phyloP scores from a whole-genome alignment of 2,113 vertebrate species.

The Bubo scandiacus region DNA sequence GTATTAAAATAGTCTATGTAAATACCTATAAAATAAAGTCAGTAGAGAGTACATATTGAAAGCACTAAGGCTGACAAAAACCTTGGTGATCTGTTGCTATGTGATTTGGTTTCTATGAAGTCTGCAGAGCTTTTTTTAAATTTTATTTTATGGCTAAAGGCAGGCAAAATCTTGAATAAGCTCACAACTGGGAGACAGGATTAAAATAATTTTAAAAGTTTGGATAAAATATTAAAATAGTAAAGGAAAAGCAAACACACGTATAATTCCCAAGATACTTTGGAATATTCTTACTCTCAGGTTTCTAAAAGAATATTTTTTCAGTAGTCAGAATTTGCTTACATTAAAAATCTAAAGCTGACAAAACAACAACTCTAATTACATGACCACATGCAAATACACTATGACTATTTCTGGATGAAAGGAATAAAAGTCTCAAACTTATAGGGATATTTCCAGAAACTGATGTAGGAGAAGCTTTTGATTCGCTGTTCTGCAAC shows the following conservation, averaged over 20 bases:
- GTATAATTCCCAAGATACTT: background rate
- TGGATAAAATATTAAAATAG: slow-evolving; percentile 2
- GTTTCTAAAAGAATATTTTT: background rate
- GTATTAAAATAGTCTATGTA: background rate
- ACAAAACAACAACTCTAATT: background rate
- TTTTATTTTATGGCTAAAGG: background rate
- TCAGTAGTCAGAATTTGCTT: background rate
- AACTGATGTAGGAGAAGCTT: background rate
- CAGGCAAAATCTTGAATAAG: background rate
- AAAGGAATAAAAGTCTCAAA: background rate
- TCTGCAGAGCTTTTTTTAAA: background rate
- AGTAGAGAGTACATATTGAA: background rate
- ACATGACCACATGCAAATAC: background rate
- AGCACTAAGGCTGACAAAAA: background rate
- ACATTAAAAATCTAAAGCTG: background rate
- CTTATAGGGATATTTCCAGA: background rate
- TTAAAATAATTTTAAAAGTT: background rate
- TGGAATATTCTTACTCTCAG: background rate
- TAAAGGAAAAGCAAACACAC: background rate
- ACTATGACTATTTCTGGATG: background rate
- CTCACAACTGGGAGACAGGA: background rate
- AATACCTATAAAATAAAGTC: slow-evolving; percentile 29
- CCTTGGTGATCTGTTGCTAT: slow-evolving; percentile 17
- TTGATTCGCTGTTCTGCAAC: background rate
- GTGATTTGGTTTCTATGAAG: slow-evolving; percentile 31